Evolutionary conservation across 2,797 vertebrate genomes (phyloP).

Genomic region (Orestias chungarensis): DNA sequence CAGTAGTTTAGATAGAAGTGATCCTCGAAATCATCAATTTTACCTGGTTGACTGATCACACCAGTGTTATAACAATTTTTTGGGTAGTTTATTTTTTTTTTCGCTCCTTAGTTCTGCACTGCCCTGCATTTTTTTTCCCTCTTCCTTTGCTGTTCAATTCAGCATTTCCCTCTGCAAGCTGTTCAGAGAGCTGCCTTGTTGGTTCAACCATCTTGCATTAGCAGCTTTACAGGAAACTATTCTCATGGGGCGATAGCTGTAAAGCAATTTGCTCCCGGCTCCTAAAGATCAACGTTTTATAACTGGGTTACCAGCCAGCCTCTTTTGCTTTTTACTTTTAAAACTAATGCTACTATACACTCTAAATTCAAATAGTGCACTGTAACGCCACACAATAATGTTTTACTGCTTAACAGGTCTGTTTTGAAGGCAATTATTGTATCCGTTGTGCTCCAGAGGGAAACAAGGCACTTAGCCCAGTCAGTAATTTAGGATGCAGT

Average conservation of each 20-base stretch:
- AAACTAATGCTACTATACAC: constrained; percentile 1
- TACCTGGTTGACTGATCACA: constrained; percentile 74
- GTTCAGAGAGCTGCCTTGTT: constrained; percentile 54
- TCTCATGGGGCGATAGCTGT: constrained; percentile 43
- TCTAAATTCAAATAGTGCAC: not conserved
- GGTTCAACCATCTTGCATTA: constrained; percentile 64
- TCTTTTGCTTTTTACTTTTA: constrained; percentile 8
- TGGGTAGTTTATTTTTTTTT: constrained; percentile 54
- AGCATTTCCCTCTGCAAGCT: constrained; percentile 49
- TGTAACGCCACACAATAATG: not conserved
- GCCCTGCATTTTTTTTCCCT: constrained; percentile 37
- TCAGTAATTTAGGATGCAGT: constrained; percentile 64
- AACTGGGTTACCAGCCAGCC: constrained; percentile 29
- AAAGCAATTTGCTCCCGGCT: constrained; percentile 44
- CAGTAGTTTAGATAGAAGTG: constrained; percentile 54
- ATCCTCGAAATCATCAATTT: constrained; percentile 65
- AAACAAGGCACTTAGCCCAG: constrained; percentile 61
- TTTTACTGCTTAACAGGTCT: constrained; percentile 15
- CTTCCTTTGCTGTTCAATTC: constrained; percentile 47
- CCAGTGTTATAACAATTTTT: constrained; percentile 67
- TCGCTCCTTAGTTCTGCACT: constrained; percentile 45
- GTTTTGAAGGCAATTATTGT: constrained; percentile 48
- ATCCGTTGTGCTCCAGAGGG: constrained; percentile 41
- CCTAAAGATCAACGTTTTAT: constrained; percentile 23
- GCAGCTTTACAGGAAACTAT: constrained; percentile 66